phyloP scores from a whole-genome alignment of 2,888 invertebrate species.

The Eristalis tenax region DNA sequence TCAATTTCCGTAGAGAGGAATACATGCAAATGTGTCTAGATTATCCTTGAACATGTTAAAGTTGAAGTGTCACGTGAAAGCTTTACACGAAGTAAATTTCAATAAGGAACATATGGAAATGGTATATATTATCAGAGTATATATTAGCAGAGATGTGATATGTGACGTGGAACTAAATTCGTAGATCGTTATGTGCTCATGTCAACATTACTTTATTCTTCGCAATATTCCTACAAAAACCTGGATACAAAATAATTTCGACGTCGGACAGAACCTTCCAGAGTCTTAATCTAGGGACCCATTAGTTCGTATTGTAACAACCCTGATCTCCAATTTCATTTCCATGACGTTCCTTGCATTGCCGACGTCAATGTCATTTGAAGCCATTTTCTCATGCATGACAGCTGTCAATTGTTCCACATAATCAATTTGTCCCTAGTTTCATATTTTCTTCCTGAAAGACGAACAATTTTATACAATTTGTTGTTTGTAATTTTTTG shows the following conservation, averaged over 20 bases:
- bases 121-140: background rate
- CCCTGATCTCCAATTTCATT: background rate
- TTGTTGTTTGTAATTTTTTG: background rate
- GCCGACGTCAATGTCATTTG: background rate
- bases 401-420: constrained; percentile 18
- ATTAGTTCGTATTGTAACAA: background rate
- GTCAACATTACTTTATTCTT: too few relatives aligned
- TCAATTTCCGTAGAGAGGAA: too few relatives aligned
- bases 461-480: background rate
- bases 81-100: background rate
- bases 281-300: background rate
- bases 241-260: too few relatives aligned
- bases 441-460: background rate
- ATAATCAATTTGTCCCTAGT: background rate
- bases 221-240: too few relatives aligned
- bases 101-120: background rate
- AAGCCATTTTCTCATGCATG: background rate
- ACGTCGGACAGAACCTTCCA: background rate
- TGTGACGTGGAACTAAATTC: too few relatives aligned
- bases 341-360: constrained; percentile 29
- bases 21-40: too few relatives aligned
- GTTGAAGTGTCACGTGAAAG: too few relatives aligned
- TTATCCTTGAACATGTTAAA: too few relatives aligned
- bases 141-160: too few relatives aligned
- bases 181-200: too few relatives aligned